These are phyloP conservation scores for Drosophila cracens DNA, from an alignment of 2,888 invertebrate species.

Conservation along the genomic window DNA sequence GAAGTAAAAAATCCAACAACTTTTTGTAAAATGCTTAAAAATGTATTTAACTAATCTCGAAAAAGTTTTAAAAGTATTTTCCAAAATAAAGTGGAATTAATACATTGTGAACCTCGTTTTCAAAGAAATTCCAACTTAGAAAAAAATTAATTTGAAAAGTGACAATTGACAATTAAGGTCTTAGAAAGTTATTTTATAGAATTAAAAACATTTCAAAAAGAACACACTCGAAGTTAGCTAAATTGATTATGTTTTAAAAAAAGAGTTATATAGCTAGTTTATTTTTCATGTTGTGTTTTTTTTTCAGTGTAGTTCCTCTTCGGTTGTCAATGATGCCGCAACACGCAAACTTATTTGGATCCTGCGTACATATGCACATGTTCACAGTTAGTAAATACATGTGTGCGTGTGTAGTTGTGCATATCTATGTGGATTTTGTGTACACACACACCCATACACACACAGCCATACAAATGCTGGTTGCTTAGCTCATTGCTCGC, in stretches of 20 bases:
- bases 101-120: background rate
- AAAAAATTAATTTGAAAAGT: too few relatives aligned
- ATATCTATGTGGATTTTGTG: background rate
- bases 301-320: conserved; percentile 10
- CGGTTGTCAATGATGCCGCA: conserved; percentile 60
- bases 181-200: too few relatives aligned
- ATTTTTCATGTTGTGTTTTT: background rate
- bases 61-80: background rate
- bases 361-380: conserved; percentile 9
- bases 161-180: too few relatives aligned
- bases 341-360: conserved; percentile 60
- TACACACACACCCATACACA: background rate
- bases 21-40: accelerated
- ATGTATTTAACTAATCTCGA: too few relatives aligned
- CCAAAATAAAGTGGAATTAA: background rate
- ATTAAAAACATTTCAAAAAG: background rate
- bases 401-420: background rate
- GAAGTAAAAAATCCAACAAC: accelerated
- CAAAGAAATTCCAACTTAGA: too few relatives aligned
- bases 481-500: conserved; percentile 62
- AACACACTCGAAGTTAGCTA: background rate
- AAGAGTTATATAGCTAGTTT: background rate
- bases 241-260: background rate
- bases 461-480: conserved; percentile 51
- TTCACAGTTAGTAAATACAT: conserved; percentile 3